Percentiles rank a stretch among this genome's conserved stretches.
Evolutionary conservation across 2,888 invertebrate species (phyloP).

Genomic region (Ornithoptera alexandrae): DNA sequence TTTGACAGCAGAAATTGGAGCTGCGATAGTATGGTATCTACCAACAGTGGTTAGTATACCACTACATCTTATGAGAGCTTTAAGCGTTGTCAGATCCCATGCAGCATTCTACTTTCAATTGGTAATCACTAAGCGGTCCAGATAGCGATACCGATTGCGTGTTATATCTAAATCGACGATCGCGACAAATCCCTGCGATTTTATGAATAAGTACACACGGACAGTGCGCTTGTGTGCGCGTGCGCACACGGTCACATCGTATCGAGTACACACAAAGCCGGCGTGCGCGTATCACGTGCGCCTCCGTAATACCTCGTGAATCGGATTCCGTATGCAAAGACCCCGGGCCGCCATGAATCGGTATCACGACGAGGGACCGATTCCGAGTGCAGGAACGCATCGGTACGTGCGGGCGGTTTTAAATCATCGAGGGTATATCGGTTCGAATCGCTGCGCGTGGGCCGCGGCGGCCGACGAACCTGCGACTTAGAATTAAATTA

Average conservation of each 20-base stretch:
- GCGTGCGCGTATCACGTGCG: not conserved
- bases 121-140: slow-evolving; percentile 2
- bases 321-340: slow-evolving; percentile 16
- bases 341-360: slow-evolving; percentile 16
- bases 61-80: not conserved
- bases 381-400: slow-evolving; percentile 43
- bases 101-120: not conserved
- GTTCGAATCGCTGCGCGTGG: slow-evolving; percentile 34
- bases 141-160: slow-evolving; percentile 16
- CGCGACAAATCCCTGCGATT: slow-evolving; percentile 21
- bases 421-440: slow-evolving; percentile 42
- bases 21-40: too few species aligned
- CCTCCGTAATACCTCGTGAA: slow-evolving; percentile 15
- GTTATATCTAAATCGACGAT: slow-evolving; percentile 20
- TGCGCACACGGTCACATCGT: too few species aligned
- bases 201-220: not conserved
- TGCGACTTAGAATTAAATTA: slow-evolving; percentile 44
- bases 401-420: slow-evolving; percentile 41
- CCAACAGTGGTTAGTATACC: too few species aligned
- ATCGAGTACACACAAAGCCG: not conserved
- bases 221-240: not conserved
- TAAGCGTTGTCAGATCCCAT: not conserved
- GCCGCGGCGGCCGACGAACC: slow-evolving; percentile 44
- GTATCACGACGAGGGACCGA: slow-evolving; percentile 29
- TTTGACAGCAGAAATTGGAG: too few species aligned